phyloP scores from a whole-genome alignment of 2,113 vertebrate genomes.

The Bettongia penicillata region DNA sequence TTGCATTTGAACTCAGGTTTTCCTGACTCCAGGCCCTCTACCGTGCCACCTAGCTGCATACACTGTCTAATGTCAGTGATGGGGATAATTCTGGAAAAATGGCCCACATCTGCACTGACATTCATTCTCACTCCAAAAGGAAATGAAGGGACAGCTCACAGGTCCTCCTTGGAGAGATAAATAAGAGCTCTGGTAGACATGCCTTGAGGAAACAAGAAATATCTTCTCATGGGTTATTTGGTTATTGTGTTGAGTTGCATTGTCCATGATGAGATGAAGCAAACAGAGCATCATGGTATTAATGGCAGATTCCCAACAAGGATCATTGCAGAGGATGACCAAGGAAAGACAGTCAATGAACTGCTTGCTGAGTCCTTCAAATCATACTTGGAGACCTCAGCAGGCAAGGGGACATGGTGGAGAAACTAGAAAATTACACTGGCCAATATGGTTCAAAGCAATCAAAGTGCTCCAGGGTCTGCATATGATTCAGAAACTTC shows the following conservation, averaged over 20 bases:
- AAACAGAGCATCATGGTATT: too few relatives aligned
- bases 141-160: not conserved
- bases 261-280: not conserved
- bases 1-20: not conserved
- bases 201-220: not conserved
- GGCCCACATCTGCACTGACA: not conserved
- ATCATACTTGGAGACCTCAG: not conserved
- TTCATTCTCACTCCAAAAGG: not conserved
- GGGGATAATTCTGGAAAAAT: not conserved
- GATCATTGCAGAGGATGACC: not conserved
- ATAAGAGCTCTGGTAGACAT: not conserved
- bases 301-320: not conserved
- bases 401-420: not conserved
- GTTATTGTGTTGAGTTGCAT: not conserved
- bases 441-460: not conserved
- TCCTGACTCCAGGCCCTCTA: not conserved
- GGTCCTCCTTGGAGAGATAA: not conserved
- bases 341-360: not conserved
- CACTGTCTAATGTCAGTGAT: not conserved
- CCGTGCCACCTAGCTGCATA: not conserved
- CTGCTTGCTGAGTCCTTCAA: too few relatives aligned
- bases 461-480: not conserved
- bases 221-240: not conserved
- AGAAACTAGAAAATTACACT: not conserved
- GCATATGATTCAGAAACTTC: not conserved